These are phyloP conservation scores for Setipinna tenuifilis DNA, from an alignment of 2,797 vertebrate genomes.

Conservation along the genomic window DNA sequence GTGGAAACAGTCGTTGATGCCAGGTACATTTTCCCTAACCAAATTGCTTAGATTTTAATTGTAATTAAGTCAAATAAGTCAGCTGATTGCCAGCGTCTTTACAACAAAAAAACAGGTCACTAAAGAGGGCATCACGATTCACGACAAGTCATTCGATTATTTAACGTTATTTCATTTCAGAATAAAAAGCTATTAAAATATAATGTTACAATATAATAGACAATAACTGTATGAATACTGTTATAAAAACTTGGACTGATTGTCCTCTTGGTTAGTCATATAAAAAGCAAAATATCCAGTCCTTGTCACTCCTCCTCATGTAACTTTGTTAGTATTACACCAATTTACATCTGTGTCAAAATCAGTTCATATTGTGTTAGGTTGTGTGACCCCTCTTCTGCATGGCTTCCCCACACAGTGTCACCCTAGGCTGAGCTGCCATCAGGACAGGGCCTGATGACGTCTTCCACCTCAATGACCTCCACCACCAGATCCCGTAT, in stretches of 20 bases:
- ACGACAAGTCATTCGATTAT: background rate
- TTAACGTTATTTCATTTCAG: background rate
- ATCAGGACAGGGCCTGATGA: constrained; percentile 40
- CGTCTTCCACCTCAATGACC: constrained; percentile 65
- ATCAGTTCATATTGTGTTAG: background rate
- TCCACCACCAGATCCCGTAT: constrained; percentile 75
- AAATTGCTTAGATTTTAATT: no score
- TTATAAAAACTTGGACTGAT: background rate
- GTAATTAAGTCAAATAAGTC: no score
- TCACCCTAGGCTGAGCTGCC: background rate
- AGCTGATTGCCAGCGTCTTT: no score
- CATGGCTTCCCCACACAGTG: background rate
- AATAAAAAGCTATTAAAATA: background rate
- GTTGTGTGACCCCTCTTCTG: background rate
- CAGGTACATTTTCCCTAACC: no score
- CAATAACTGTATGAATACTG: background rate
- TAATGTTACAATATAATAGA: background rate
- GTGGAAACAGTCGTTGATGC: no score
- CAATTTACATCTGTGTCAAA: background rate
- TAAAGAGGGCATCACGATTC: no score
- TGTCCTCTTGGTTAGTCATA: constrained; percentile 2
- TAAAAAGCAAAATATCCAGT: background rate
- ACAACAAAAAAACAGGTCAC: no score
- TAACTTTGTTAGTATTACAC: background rate
- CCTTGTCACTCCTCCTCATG: no score